These are phyloP conservation scores for Eupithecia abbreviata DNA, from an alignment of 2,888 invertebrate genomes.

Conservation along the genomic window DNA sequence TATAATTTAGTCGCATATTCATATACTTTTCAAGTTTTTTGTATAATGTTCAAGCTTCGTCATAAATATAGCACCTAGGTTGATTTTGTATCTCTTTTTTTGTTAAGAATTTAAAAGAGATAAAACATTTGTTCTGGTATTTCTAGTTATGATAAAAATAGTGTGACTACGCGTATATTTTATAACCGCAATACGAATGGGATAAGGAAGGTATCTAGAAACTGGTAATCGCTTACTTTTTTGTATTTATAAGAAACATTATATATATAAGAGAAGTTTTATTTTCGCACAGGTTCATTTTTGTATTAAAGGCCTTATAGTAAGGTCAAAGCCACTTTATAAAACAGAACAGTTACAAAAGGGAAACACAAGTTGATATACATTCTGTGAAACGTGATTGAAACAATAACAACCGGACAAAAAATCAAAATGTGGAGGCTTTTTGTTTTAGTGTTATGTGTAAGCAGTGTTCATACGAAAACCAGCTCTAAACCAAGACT, in stretches of 20 bases:
- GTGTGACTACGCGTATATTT: not conserved
- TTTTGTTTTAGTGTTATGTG: conserved; percentile 47
- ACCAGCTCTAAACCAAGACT: conserved; percentile 46
- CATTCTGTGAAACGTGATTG: conserved; percentile 53
- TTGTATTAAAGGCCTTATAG: conserved; percentile 61
- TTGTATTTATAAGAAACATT: conserved; percentile 17
- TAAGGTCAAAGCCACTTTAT: conserved; percentile 74
- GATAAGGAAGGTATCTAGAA: conserved; percentile 12
- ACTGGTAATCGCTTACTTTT: conserved; percentile 17
- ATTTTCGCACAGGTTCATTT: conserved; percentile 37
- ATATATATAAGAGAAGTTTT: conserved; percentile 31
- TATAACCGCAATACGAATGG: not conserved
- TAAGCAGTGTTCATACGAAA: conserved; percentile 39
- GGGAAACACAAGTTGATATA: conserved; percentile 59
- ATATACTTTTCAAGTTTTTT: not conserved
- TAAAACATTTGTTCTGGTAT: not conserved
- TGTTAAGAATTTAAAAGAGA: not conserved
- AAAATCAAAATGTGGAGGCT: conserved; percentile 39
- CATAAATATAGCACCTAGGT: not conserved
- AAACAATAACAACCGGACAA: conserved; percentile 50
- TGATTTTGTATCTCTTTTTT: conserved; percentile 7
- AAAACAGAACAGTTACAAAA: conserved; percentile 66
- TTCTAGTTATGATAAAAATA: not conserved
- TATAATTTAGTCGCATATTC: not conserved
- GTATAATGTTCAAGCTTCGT: not conserved